Base-by-base conservation (phyloP, 2,888 invertebrate species). In the Tetragnatha montana region DNA sequence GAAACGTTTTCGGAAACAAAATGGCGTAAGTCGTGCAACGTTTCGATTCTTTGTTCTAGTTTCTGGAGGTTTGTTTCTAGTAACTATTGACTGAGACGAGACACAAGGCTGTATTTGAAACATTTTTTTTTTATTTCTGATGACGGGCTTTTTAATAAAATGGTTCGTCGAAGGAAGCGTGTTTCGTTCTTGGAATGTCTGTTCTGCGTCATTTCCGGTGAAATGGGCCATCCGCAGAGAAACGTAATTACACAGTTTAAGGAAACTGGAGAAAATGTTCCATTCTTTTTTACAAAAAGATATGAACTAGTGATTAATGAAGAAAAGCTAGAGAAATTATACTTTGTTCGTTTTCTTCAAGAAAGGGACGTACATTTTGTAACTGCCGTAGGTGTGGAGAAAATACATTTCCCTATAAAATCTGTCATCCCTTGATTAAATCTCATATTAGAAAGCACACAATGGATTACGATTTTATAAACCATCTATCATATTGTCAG, bases 31-130 rank as follows among this genome's bases (percentile, higher is more conserved):
- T 84, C 51, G 21, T 12, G 51, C 71, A 73, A 71, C 73, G 73
- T 81, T 51, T 81, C 10, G 19, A 22, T 49, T 73, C 73, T 81
- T 73, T 76, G 76, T 76, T 76, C 84, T 76, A 84, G 68, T 76
- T 84, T 76, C 68, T 17, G 12, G 8, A 12, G 22, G 12, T 84
- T 84, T 84, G 76, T 76, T 82, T 79, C 69, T 69, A 19, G 81
- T 81, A 81, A 81, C 81, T 81, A 81, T 81, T 81, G 81, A 81
- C 81, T 81, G 70, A 81, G 80, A 81, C 49, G 49, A 35, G 35
- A 17, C 14, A 35, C 35, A 8, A 35, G 17, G 14, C 35, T 35
- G 17, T 35, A 6, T 22, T 22, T 17, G 35, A 74, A 35, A 35
- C 21, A 74, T 8, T 35, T 35, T 35, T 35, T 35, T 35, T 35